Conservation (phyloP, 1,140 invertebrate species). For the Drosophila sturtevanti region DNA sequence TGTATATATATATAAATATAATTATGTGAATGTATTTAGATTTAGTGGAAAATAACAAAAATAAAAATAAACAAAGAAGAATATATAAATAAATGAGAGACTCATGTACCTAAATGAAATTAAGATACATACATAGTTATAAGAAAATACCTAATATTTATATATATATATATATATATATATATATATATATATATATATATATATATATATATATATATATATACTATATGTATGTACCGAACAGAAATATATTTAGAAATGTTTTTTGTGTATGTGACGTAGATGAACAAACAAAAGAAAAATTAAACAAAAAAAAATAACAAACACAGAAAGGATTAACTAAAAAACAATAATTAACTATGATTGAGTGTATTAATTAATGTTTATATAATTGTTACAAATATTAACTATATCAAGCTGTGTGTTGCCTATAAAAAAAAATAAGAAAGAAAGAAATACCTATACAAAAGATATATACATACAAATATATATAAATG, state of each 20-base stretch:
- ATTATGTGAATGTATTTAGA: constrained; percentile 38
- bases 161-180: constrained; percentile 40
- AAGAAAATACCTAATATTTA: background rate
- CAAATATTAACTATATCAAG: constrained; percentile 27
- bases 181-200: constrained; percentile 38
- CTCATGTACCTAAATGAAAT: constrained; percentile 78
- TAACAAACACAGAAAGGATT: constrained; percentile 25
- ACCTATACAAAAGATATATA: constrained; percentile 42
- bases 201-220: constrained; percentile 32
- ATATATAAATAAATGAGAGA: constrained; percentile 71
- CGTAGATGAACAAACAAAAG: constrained; percentile 25
- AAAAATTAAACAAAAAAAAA: constrained; percentile 38
- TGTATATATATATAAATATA: constrained; percentile 28
- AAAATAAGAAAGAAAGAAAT: constrained; percentile 18
- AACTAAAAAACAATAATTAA: constrained; percentile 49
- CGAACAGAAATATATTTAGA: constrained; percentile 53
- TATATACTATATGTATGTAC: constrained; percentile 39
- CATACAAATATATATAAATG: constrained; percentile 31
- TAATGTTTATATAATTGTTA: constrained; percentile 43
- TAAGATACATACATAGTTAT: constrained; percentile 49
- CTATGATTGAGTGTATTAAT: constrained; percentile 23
- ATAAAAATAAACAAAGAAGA: constrained; percentile 21
- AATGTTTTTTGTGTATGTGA: constrained; percentile 64
- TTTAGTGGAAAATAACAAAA: background rate
- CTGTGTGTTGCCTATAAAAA: constrained; percentile 33